A percentile compares a stretch with the other conserved stretches of the same genome.
These are phyloP conservation scores for Acrocyrtus sp. DNA, from an alignment of 2,888 invertebrate genomes.

Conservation along the genomic window DNA sequence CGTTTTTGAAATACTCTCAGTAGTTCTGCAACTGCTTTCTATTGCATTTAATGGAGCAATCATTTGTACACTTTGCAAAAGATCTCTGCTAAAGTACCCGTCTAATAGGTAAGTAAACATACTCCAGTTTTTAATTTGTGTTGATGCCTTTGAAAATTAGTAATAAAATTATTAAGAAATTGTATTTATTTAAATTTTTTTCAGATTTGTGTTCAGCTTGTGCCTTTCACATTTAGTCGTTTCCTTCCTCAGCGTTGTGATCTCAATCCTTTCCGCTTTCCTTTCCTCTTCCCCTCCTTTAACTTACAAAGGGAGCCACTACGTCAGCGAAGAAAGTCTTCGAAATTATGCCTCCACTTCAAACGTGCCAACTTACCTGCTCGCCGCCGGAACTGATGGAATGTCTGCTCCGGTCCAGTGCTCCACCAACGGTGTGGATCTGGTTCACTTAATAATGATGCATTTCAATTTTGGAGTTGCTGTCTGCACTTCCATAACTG, in stretches of 20 bases:
- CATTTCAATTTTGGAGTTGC: conserved; percentile 59
- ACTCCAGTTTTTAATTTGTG: neutral
- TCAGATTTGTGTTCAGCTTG: conserved; percentile 63
- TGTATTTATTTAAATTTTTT: neutral
- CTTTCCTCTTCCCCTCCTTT: conserved; percentile 16
- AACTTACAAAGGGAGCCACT: conserved; percentile 9
- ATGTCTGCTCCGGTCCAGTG: conserved; percentile 24
- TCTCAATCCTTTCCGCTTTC: conserved; percentile 54
- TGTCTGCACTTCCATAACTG: conserved; percentile 60
- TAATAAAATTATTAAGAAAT: neutral
- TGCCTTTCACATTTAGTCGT: conserved; percentile 59
- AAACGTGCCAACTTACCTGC: neutral
- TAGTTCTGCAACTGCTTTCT: conserved; percentile 55
- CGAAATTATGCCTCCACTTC: neutral
- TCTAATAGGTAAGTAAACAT: conserved; percentile 58
- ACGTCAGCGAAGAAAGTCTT: neutral
- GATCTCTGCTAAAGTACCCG: conserved; percentile 59
- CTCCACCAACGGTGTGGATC: conserved; percentile 30
- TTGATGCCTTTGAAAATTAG: neutral
- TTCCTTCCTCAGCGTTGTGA: conserved; percentile 55
- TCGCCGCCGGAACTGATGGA: neutral
- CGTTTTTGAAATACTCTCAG: conserved; percentile 49
- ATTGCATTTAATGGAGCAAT: conserved; percentile 62
- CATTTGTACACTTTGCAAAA: conserved; percentile 59
- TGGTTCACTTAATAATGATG: conserved; percentile 51